Conservation (phyloP, 1,140 invertebrate genomes). For the Anastrepha obliqua region DNA sequence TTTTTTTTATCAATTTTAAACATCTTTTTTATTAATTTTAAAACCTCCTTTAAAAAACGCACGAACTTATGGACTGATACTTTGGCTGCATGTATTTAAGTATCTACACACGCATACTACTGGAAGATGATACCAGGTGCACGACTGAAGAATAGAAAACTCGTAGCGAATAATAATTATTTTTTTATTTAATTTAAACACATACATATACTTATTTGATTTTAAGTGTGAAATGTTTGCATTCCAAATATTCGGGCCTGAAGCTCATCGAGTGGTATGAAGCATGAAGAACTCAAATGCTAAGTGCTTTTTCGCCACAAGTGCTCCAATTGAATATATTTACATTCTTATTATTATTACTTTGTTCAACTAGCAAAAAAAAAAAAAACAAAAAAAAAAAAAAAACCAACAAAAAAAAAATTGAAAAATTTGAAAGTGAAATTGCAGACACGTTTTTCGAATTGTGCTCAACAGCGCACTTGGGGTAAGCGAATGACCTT, state of each 20-base stretch:
- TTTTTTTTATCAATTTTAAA: no score
- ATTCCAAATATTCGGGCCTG: background rate
- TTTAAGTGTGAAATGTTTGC: background rate
- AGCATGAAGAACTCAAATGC: background rate
- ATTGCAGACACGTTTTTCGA: background rate
- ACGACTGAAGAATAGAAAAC: slow-evolving; percentile 14
- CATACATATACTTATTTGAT: background rate
- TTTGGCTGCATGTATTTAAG: no score
- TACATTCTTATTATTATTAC: background rate
- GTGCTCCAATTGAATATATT: slow-evolving; percentile 31
- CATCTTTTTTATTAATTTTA: no score
- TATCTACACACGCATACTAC: no score
- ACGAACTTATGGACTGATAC: no score
- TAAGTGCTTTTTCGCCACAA: background rate
- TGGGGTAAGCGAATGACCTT: slow-evolving; percentile 8
- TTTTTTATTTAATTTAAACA: background rate
- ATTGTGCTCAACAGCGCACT: background rate
- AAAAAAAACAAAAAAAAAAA: background rate
- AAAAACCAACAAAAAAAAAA: background rate
- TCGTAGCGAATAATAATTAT: background rate
- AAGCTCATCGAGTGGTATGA: background rate
- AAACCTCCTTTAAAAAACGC: no score
- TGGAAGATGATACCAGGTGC: background rate
- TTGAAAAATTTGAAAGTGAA: slow-evolving; percentile 3
- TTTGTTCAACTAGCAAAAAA: no score